Evolutionary conservation across 2,888 invertebrate species (phyloP).

Genomic region (Drosophila fulvimacula): DNA sequence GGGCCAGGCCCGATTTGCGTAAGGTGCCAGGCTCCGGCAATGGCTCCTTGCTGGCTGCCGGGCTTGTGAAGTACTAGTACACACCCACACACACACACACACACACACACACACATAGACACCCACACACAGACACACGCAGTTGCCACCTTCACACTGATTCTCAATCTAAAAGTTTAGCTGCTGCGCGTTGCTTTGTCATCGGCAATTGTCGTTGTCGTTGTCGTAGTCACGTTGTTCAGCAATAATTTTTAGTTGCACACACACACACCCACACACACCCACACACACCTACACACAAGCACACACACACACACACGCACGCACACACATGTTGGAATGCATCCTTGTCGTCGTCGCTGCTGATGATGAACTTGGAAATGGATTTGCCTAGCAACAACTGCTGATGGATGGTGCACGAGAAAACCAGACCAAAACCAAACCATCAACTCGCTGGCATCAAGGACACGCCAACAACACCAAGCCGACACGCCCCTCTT

Average conservation of each 20-base stretch:
- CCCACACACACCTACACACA: too few relatives aligned
- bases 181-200: conserved; percentile 73
- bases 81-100: conserved; percentile 8
- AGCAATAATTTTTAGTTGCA: conserved; percentile 66
- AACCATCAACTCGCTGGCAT: conserved; percentile 17
- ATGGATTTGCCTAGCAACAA: conserved; percentile 58
- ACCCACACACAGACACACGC: conserved; percentile 8
- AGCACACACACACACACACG: conserved; percentile 7
- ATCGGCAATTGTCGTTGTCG: conserved; percentile 68
- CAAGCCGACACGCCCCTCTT: too few relatives aligned
- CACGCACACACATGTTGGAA: conserved; percentile 50
- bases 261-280: conserved; percentile 7
- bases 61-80: conserved; percentile 30
- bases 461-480: conserved; percentile 25
- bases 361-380: conserved; percentile 51
- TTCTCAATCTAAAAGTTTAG: conserved; percentile 68
- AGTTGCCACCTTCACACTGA: conserved; percentile 50
- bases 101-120: conserved; percentile 9
- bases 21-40: conserved; percentile 66
- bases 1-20: conserved; percentile 73
- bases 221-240: conserved; percentile 76
- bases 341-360: conserved; percentile 39
- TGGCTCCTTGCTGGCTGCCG: conserved; percentile 60
- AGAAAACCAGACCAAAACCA: conserved; percentile 10
- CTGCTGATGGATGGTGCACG: conserved; percentile 42